Conservation (phyloP, 2,113 vertebrate species). For the Cricetomys ansorgei region DNA sequence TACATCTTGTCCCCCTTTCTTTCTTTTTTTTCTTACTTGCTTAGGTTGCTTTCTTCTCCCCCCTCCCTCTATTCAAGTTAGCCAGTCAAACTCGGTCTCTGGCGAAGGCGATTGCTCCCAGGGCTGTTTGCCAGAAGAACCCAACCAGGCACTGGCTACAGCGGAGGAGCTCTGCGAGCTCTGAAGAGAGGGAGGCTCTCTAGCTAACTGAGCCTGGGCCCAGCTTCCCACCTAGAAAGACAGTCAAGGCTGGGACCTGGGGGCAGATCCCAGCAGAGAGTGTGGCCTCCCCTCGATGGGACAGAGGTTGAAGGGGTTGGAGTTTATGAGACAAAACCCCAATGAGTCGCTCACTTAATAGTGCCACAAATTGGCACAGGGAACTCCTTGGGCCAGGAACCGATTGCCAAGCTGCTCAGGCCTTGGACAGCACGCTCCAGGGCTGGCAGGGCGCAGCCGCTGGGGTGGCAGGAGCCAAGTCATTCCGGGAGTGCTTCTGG, state of each 20-base stretch:
- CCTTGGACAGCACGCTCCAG: not conserved
- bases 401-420: not conserved
- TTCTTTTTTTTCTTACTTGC: not conserved
- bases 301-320: not conserved
- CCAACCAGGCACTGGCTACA: not conserved
- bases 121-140: not conserved
- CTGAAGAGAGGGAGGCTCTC: not conserved
- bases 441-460: not conserved
- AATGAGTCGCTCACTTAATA: not conserved
- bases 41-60: not conserved
- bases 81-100: not conserved
- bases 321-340: not conserved
- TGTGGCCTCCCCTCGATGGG: not conserved
- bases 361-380: not conserved
- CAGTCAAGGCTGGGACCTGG: not conserved
- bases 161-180: not conserved
- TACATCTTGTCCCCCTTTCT: not conserved
- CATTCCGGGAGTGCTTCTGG: not conserved
- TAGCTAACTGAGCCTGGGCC: not conserved
- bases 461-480: not conserved
- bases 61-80: not conserved
- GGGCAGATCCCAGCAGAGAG: not conserved
- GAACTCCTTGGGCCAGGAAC: not conserved
- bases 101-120: not conserved
- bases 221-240: not conserved